Base-by-base conservation (phyloP, 2,888 invertebrate genomes). In the Pyralis farinalis region DNA sequence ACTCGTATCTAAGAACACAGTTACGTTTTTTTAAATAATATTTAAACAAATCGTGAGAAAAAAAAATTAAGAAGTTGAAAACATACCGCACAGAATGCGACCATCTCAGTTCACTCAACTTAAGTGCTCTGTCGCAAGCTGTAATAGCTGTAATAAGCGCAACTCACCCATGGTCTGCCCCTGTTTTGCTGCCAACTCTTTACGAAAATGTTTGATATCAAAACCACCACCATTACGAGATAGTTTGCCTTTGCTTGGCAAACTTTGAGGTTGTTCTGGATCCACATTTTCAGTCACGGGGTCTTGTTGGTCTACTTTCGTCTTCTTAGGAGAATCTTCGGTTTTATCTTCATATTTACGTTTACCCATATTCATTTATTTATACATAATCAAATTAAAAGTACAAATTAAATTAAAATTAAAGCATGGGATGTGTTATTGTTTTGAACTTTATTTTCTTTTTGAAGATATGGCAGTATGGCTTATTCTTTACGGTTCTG, bases 161-260 rank as follows among this genome's bases (percentile, higher is more conserved):
- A 37, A 36, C 71, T 69, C 70, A 93, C 93, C 91, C 69, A 88
- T 85, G 43, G 90, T 85, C 56, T 91, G 92, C 8, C 90, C 90
- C 33, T 80, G 82, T 38, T 82, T 86, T 3, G 81, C 77, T 0
- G 80, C 64, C 39, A 93, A 59, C 48, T 91, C 91, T 53, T 87
- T 90, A 0, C 93, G 85, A 45, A 93, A 92, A 46, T 91, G 85
- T 70, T 91, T 88, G 43, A 91, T 80, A 64, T 92, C 91, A 58
- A 92, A 93, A 52, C 58, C 70, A 11, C 56, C 58, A 42, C 74
- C 49, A 46, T 57, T 82, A 47, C 64, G 50, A 21, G 59, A n/a
- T 41, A 50, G 53, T 37, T 30, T 20, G 10, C 7, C 10, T 12
- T 12, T 32, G 9, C 16, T n/a, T 32, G 16, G 16, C 20, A 21